Conservation (phyloP, 2,797 vertebrate genomes). For the Glyptemys insculpta region DNA sequence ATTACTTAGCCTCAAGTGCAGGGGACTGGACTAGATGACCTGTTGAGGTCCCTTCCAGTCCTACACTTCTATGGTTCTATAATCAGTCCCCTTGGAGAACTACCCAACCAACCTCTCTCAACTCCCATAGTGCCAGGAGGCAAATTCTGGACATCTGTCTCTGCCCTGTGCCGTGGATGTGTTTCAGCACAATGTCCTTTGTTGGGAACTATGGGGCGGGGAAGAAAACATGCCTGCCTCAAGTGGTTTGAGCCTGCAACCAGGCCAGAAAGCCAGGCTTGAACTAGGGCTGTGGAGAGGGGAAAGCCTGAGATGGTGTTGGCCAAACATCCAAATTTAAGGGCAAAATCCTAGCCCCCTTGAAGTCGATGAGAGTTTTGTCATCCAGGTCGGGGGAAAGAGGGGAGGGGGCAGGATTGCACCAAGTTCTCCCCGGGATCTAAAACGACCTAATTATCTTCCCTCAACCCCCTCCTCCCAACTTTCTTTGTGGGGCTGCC, state of each 20-base stretch:
- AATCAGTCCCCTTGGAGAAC: not conserved
- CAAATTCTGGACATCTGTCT: not conserved
- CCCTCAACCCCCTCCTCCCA: not conserved
- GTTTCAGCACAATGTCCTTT: not conserved
- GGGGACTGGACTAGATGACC: not conserved
- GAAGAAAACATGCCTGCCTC: no score
- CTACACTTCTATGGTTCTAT: not conserved
- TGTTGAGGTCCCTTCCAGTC: not conserved
- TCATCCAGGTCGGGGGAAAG: fast-evolving
- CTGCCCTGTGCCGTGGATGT: not conserved
- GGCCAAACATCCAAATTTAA: not conserved
- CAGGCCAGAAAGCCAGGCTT: not conserved
- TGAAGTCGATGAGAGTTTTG: not conserved
- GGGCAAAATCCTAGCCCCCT: not conserved
- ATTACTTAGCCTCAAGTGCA: not conserved
- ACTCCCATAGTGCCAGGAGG: not conserved
- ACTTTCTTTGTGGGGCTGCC: not conserved
- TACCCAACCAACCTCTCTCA: not conserved
- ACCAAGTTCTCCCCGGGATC: not conserved
- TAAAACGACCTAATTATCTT: not conserved
- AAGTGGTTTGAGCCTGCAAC: not conserved
- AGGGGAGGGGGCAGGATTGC: not conserved
- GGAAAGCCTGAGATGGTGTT: not conserved
- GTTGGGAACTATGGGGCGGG: not conserved
- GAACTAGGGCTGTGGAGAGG: not conserved